Evolutionary conservation across 2,888 invertebrate genomes (phyloP).

Genomic region (Tromatobia lineatoria): DNA sequence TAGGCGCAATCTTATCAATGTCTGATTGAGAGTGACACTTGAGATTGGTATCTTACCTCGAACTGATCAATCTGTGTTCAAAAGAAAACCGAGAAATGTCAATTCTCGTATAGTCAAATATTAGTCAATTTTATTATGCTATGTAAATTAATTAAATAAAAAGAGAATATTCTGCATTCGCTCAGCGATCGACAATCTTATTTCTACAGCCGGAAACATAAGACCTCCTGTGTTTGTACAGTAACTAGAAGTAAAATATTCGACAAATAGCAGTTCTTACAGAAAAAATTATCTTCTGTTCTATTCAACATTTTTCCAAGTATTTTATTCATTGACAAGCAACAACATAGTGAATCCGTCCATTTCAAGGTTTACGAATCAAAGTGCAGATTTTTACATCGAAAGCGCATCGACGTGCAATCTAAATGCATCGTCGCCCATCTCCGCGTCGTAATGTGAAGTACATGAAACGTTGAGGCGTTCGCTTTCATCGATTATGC

Average conservation of each 20-base stretch:
- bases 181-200: slow-evolving; percentile 49
- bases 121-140: slow-evolving; percentile 48
- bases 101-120: slow-evolving; percentile 32
- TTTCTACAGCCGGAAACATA: slow-evolving; percentile 31
- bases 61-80: neutral
- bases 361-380: slow-evolving; percentile 8
- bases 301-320: too few species aligned
- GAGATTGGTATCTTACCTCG: slow-evolving; percentile 20
- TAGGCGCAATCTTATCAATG: neutral
- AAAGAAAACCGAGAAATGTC: slow-evolving; percentile 5
- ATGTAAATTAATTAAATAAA: slow-evolving; percentile 12
- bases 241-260: too few species aligned
- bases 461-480: slow-evolving; percentile 56
- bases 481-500: slow-evolving; percentile 82
- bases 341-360: too few species aligned
- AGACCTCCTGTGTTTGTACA: slow-evolving; percentile 1
- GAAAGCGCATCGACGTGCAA: slow-evolving; percentile 24
- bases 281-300: too few species aligned
- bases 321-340: too few species aligned
- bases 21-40: neutral
- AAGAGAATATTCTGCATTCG: slow-evolving; percentile 26
- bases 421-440: slow-evolving; percentile 27
- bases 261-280: too few species aligned
- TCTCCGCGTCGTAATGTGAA: slow-evolving; percentile 15
- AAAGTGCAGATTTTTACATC: slow-evolving; percentile 25